These are phyloP conservation scores for Elaphurus davidianus DNA, from an alignment of 2,113 vertebrate species.

Conservation along the genomic window DNA sequence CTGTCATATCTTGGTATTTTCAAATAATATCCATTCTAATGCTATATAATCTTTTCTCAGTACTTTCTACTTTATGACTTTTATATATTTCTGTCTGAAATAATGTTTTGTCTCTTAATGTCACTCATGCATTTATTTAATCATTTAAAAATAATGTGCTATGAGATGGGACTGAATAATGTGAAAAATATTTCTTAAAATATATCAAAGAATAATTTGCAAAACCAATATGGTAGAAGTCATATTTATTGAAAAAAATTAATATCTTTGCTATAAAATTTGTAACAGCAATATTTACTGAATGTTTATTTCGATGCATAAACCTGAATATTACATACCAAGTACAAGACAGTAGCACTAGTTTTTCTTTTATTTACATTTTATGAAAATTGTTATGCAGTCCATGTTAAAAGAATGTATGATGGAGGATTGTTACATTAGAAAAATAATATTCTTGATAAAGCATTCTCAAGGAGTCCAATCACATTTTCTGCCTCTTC, in stretches of 20 bases:
- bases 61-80: not conserved
- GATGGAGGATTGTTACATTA: conserved; percentile 86
- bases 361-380: conserved; percentile 84
- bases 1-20: not conserved
- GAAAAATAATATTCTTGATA: conserved; percentile 90
- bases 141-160: not conserved
- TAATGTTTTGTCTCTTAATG: not conserved
- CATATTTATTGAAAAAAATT: conserved; percentile 89
- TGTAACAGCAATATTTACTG: conserved; percentile 86
- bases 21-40: not conserved
- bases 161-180: not conserved
- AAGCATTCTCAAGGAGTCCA: conserved; percentile 86
- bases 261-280: conserved; percentile 89
- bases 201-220: conserved; percentile 53
- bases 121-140: not conserved
- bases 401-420: conserved; percentile 84
- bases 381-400: conserved; percentile 87
- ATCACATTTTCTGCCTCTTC: conserved; percentile 85
- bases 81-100: conserved; percentile 32
- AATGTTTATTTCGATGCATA: conserved; percentile 87
- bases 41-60: not conserved
- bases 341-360: conserved; percentile 87
- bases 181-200: not conserved
- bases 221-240: conserved; percentile 81
- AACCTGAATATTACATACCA: conserved; percentile 87